phyloP scores from a whole-genome alignment of 2,888 invertebrate genomes.

The Teinopalpus imperialis region DNA sequence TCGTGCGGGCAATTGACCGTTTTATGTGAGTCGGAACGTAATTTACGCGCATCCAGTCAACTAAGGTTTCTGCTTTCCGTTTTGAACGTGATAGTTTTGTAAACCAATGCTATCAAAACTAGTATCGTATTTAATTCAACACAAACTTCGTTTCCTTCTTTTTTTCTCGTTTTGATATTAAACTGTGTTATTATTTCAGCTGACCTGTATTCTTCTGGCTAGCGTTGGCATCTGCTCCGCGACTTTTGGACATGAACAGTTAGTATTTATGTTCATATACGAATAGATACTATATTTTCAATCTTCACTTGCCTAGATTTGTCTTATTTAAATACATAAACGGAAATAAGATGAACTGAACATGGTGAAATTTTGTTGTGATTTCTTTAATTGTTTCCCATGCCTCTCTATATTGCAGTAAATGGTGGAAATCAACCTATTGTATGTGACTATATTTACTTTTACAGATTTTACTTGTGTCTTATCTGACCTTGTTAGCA shows the following conservation, averaged over 20 bases:
- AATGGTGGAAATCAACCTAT: slow-evolving; percentile 74
- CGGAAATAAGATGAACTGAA: slow-evolving; percentile 54
- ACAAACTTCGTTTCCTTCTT: background rate
- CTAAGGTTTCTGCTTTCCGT: too few relatives aligned
- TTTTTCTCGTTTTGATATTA: background rate
- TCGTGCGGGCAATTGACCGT: slow-evolving; percentile 32
- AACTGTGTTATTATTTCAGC: slow-evolving; percentile 64
- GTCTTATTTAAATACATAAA: background rate
- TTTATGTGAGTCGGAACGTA: slow-evolving; percentile 11
- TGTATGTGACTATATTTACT: slow-evolving; percentile 47
- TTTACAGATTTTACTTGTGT: slow-evolving; percentile 54
- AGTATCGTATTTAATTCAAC: too few relatives aligned
- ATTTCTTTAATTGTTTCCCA: slow-evolving; percentile 72
- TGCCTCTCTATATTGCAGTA: slow-evolving; percentile 66
- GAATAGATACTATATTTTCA: too few relatives aligned
- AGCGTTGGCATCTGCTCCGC: slow-evolving; percentile 71
- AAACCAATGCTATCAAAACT: too few relatives aligned
- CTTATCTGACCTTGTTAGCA: slow-evolving; percentile 51
- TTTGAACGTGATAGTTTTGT: too few relatives aligned
- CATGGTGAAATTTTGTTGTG: slow-evolving; percentile 61
- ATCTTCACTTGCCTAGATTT: too few relatives aligned
- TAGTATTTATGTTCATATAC: slow-evolving; percentile 48
- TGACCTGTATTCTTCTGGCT: slow-evolving; percentile 70
- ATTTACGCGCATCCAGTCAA: too few relatives aligned
- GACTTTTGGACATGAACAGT: slow-evolving; percentile 79